These are phyloP conservation scores for Anolis carolinensis DNA, from an alignment of 2,113 vertebrate genomes.

Conservation along the genomic window DNA sequence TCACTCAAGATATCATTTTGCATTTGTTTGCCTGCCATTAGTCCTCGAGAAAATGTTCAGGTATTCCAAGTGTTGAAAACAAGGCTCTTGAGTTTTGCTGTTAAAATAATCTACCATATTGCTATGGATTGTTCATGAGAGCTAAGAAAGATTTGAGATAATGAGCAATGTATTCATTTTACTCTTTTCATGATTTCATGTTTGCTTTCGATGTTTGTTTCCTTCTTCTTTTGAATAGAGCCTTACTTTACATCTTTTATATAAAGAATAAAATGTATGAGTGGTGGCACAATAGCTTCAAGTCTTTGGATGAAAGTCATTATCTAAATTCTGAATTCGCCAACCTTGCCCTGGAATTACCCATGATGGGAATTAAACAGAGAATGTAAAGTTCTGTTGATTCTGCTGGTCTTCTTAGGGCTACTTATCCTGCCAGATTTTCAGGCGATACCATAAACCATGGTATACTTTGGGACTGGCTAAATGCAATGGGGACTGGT, in stretches of 20 bases:
- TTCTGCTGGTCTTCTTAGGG: no score
- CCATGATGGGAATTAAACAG: no score
- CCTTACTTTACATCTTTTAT: neutral
- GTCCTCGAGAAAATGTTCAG: neutral
- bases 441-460: no score
- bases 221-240: neutral
- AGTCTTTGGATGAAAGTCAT: neutral
- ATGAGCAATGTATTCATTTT: neutral
- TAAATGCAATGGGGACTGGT: no score
- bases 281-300: neutral
- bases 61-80: neutral
- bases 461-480: no score
- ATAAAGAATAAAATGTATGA: no score
- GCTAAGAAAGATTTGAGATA: neutral
- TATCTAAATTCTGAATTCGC: neutral
- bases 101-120: neutral
- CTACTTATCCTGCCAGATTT: no score
- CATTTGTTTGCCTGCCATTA: neutral
- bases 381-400: no score
- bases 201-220: neutral
- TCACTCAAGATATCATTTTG: neutral
- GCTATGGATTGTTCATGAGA: neutral
- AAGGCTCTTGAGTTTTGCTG: neutral
- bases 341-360: no score
- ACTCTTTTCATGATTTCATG: neutral